These are phyloP conservation scores for Poecilobothrus nobilitatus DNA, from an alignment of 2,888 invertebrate genomes.

Conservation along the genomic window DNA sequence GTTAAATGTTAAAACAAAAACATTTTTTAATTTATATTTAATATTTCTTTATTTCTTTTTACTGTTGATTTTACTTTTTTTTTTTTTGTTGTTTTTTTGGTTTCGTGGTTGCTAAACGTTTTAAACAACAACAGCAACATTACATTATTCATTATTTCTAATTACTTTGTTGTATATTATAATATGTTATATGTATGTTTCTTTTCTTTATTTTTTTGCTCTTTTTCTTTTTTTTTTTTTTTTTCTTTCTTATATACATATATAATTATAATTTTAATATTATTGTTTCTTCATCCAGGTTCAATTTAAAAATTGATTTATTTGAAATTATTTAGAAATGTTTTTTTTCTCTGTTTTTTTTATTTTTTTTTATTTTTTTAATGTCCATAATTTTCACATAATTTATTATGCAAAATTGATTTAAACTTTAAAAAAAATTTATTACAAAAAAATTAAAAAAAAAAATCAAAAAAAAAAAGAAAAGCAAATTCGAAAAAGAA, in stretches of 20 bases:
- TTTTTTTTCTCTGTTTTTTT: not conserved
- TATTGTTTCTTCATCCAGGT: not conserved
- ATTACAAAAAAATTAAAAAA: not conserved
- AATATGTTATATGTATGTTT: no score
- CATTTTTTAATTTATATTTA: no score
- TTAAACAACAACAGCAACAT: not conserved
- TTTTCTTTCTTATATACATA: not conserved
- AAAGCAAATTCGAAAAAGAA: no score
- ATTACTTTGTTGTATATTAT: no score
- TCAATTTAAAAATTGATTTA: constrained; percentile 6
- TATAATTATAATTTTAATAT: not conserved
- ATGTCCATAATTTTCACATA: constrained; percentile 6
- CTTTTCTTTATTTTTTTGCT: not conserved
- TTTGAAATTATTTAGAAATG: not conserved
- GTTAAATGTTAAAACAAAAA: no score
- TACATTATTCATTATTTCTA: not conserved
- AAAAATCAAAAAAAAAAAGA: no score
- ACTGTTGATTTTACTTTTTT: no score
- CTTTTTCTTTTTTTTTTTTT: no score
- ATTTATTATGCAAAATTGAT: constrained; percentile 6
- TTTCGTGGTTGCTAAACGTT: no score
- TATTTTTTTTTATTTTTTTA: not conserved
- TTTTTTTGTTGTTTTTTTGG: no score
- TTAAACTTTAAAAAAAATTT: not conserved
- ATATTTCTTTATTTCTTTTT: no score